Conservation (phyloP, 2,113 vertebrate species). For the Shinisaurus crocodilurus region DNA sequence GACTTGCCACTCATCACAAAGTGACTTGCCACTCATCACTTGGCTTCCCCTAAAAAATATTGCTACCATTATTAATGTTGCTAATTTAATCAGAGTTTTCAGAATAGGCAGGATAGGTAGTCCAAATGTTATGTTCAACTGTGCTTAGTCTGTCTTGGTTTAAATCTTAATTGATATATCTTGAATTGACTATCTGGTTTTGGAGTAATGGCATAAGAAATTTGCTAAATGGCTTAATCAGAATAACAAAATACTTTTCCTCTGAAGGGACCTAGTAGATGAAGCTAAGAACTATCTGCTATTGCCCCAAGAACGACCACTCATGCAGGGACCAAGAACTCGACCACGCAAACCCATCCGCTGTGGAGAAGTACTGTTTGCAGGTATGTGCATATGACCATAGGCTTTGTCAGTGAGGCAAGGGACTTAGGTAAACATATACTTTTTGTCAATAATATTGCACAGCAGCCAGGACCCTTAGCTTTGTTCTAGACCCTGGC, state of each 20-base stretch:
- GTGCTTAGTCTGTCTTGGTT: neutral
- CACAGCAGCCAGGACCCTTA: neutral
- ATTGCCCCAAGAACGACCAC: constrained; percentile 94
- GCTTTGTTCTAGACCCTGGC: neutral
- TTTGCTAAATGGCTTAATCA: neutral
- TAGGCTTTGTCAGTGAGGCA: neutral
- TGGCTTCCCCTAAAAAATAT: neutral
- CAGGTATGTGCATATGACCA: constrained; percentile 77
- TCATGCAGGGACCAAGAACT: constrained; percentile 97
- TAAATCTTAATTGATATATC: constrained; percentile 20
- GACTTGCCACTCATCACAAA: too few species aligned
- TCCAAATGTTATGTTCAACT: neutral
- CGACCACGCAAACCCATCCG: constrained; percentile 96
- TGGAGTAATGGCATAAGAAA: constrained; percentile 24
- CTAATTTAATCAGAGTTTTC: neutral
- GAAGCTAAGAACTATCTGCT: constrained; percentile 99
- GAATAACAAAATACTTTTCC: constrained; percentile 24
- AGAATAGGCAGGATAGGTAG: neutral
- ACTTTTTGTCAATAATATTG: neutral
- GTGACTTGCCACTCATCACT: too few species aligned
- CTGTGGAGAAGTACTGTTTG: constrained; percentile 98
- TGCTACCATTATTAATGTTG: neutral
- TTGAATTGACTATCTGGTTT: constrained; percentile 38
- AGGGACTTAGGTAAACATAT: neutral
- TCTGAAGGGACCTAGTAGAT: constrained; percentile 92